Conservation (phyloP, 23 tunicate species). For the Diplosoma virens region DNA sequence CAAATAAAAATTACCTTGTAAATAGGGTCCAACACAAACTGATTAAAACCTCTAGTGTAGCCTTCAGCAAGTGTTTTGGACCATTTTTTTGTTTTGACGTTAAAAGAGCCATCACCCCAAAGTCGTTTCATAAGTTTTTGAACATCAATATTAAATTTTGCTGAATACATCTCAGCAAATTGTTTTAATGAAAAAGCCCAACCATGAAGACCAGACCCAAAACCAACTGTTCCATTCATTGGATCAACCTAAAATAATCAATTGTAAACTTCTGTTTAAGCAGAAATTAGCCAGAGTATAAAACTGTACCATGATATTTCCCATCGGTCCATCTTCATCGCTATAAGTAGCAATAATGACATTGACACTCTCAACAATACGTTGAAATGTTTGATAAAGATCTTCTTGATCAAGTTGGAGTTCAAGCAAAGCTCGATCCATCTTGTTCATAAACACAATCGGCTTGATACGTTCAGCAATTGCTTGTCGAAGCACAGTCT, state of each 20-base stretch:
- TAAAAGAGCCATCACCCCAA: slow-evolving; percentile 92
- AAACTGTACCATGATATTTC: slow-evolving; percentile 49
- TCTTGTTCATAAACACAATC: slow-evolving; percentile 97
- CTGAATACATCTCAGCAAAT: slow-evolving; percentile 94
- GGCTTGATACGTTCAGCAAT: slow-evolving; percentile 95
- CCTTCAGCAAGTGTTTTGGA: slow-evolving; percentile 38
- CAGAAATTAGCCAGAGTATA: not conserved
- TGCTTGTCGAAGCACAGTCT: slow-evolving; percentile 96
- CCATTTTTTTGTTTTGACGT: slow-evolving; percentile 90
- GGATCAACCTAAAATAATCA: slow-evolving; percentile 63
- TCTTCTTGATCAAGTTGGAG: slow-evolving; percentile 84
- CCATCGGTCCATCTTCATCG: slow-evolving; percentile 89
- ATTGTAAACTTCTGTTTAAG: not conserved
- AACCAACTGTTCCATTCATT: slow-evolving; percentile 89
- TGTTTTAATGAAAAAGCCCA: slow-evolving; percentile 98
- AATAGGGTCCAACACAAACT: slow-evolving; percentile 78
- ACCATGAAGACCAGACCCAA: slow-evolving; percentile 97
- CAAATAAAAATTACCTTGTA: slow-evolving; percentile 69
- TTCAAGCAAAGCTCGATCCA: slow-evolving; percentile 97
- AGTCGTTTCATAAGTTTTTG: slow-evolving; percentile 80
- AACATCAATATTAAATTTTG: slow-evolving; percentile 61
- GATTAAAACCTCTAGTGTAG: slow-evolving; percentile 55
- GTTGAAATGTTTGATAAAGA: slow-evolving; percentile 84
- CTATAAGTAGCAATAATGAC: slow-evolving; percentile 94
- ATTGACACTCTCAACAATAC: slow-evolving; percentile 95